These are phyloP conservation scores for Nipponia nippon DNA, from an alignment of 2,113 vertebrate genomes.

Conservation along the genomic window DNA sequence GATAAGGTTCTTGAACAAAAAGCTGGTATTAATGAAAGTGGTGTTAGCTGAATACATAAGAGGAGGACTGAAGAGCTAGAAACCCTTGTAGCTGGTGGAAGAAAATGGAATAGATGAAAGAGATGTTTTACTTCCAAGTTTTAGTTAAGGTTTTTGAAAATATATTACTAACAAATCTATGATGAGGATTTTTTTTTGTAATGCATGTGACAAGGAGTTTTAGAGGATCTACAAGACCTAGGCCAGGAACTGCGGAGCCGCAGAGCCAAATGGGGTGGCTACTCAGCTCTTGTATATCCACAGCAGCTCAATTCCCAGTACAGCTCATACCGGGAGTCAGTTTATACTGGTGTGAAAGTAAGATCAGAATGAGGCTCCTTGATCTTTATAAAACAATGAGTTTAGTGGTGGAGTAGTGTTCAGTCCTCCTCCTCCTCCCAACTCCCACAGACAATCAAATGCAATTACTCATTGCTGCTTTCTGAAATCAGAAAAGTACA, in stretches of 20 bases:
- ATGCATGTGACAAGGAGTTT: rapidly evolving
- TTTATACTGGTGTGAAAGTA: too few species aligned
- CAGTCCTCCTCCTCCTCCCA: background rate
- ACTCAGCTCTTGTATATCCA: background rate
- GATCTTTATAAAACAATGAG: background rate
- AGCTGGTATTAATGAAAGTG: background rate
- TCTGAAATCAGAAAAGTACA: background rate
- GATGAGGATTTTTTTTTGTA: background rate
- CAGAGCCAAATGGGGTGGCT: background rate
- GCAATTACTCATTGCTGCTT: background rate
- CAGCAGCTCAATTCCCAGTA: background rate
- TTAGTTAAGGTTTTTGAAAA: background rate
- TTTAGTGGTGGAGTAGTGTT: background rate
- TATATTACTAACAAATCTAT: background rate
- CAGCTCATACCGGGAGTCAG: background rate
- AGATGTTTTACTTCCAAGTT: background rate
- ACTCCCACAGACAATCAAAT: background rate
- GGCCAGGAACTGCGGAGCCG: background rate
- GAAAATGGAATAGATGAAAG: background rate
- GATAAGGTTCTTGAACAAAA: background rate
- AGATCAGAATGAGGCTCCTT: background rate
- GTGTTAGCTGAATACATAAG: background rate
- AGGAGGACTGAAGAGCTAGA: background rate
- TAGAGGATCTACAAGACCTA: background rate
- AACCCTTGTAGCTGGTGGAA: background rate